Evolutionary conservation across 2,113 vertebrate species (phyloP).

Genomic region (Microtus ochrogaster): DNA sequence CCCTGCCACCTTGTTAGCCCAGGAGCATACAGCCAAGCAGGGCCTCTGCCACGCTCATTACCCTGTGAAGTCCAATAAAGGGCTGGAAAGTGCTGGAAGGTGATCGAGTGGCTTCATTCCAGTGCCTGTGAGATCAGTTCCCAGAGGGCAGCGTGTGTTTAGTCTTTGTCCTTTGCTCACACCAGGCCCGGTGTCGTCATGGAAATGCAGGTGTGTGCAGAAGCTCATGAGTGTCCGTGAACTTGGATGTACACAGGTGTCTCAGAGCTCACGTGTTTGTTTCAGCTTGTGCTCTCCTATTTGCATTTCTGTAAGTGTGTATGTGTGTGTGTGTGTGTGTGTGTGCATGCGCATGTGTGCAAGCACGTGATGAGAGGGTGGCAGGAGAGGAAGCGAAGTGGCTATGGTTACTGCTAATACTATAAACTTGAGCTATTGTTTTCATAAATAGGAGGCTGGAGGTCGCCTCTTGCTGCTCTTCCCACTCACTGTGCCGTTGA

Average conservation of each 20-base stretch:
- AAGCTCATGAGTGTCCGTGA: background rate
- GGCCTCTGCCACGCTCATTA: background rate
- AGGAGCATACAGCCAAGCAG: background rate
- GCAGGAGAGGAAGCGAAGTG: background rate
- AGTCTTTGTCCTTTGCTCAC: slow-evolving; percentile 31
- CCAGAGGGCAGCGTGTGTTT: background rate
- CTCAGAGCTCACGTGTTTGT: background rate
- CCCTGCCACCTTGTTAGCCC: background rate
- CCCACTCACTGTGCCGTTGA: slow-evolving; percentile 21
- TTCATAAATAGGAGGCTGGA: slow-evolving; percentile 73
- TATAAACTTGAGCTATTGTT: slow-evolving; percentile 78
- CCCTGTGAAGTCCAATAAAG: background rate
- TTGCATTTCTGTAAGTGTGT: background rate
- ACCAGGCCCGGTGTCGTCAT: background rate
- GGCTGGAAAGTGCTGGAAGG: background rate
- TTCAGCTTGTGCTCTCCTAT: background rate
- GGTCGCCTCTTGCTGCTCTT: slow-evolving; percentile 49
- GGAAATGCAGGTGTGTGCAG: background rate
- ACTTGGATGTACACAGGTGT: background rate
- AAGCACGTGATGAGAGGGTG: background rate
- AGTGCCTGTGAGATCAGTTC: background rate
- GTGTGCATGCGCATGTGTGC: background rate
- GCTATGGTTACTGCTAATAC: slow-evolving; percentile 50
- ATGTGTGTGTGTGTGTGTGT: background rate
- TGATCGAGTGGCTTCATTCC: slow-evolving; percentile 1